phyloP scores from a whole-genome alignment of 2,888 invertebrate species.

The Galerucella calmariensis region DNA sequence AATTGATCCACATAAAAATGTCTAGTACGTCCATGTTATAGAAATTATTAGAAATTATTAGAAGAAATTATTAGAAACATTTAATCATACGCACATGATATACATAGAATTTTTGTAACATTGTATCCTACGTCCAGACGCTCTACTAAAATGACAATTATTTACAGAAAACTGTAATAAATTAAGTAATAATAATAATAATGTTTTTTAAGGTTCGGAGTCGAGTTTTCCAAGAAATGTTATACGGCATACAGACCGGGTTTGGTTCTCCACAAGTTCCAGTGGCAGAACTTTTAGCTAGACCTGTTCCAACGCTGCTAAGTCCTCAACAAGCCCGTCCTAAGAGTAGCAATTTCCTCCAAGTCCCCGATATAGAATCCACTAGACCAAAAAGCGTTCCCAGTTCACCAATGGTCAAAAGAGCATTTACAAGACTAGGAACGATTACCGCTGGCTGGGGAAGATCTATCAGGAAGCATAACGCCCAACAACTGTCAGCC shows the following conservation, averaged over 20 bases:
- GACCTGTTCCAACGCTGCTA: conserved; percentile 86
- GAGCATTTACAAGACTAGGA: conserved; percentile 90
- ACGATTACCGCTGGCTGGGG: conserved; percentile 94
- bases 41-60: too few relatives aligned
- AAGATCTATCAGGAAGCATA: conserved; percentile 85
- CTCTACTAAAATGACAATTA: too few relatives aligned
- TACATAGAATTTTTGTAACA: too few relatives aligned
- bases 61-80: too few relatives aligned
- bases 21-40: too few relatives aligned
- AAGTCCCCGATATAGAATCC: conserved; percentile 86
- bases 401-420: conserved; percentile 92
- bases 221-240: conserved; percentile 93
- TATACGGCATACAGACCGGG: conserved; percentile 93
- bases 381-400: conserved; percentile 93
- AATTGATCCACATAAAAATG: too few relatives aligned
- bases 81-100: too few relatives aligned
- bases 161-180: too few relatives aligned
- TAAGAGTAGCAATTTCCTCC: conserved; percentile 91
- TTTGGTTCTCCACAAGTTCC: conserved; percentile 94
- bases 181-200: neutral
- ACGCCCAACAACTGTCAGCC: conserved; percentile 83
- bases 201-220: conserved; percentile 64
- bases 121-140: too few relatives aligned
- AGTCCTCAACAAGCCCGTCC: conserved; percentile 88
- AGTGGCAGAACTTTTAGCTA: conserved; percentile 85